These are phyloP conservation scores for Flexamia atlantica DNA, from an alignment of 2,888 invertebrate species.

Conservation along the genomic window DNA sequence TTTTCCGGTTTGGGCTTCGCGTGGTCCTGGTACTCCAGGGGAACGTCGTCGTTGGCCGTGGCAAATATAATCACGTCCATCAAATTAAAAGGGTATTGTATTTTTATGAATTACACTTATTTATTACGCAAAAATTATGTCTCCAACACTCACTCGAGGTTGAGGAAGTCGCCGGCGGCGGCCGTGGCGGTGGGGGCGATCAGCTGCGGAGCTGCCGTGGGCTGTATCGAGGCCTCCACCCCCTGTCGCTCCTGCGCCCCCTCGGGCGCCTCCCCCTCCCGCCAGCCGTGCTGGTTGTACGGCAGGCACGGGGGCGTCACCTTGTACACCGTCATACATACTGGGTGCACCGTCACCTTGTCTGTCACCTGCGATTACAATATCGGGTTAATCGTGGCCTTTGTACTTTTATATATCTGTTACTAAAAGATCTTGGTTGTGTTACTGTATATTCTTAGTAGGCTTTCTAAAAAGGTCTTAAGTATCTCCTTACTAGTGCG, in stretches of 20 bases:
- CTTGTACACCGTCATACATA: conserved; percentile 68
- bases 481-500: too few species aligned
- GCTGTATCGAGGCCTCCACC: neutral
- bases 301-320: conserved; percentile 68
- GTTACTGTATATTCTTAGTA: too few species aligned
- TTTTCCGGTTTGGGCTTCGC: neutral
- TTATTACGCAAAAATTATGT: too few species aligned
- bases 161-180: conserved; percentile 33
- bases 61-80: too few species aligned
- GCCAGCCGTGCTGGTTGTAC: conserved; percentile 35
- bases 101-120: too few species aligned
- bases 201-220: conserved; percentile 18
- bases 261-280: neutral
- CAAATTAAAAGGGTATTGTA: too few species aligned
- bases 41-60: neutral
- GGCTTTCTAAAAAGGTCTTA: too few species aligned
- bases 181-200: neutral
- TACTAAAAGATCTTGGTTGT: too few species aligned
- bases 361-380: conserved; percentile 67
- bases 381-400: too few species aligned
- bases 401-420: too few species aligned
- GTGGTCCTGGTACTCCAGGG: neutral
- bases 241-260: neutral
- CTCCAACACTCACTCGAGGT: conserved; percentile 56
- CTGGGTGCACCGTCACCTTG: conserved; percentile 68